Base-by-base conservation (phyloP, 2,113 vertebrate species). In the Mustela lutreola region DNA sequence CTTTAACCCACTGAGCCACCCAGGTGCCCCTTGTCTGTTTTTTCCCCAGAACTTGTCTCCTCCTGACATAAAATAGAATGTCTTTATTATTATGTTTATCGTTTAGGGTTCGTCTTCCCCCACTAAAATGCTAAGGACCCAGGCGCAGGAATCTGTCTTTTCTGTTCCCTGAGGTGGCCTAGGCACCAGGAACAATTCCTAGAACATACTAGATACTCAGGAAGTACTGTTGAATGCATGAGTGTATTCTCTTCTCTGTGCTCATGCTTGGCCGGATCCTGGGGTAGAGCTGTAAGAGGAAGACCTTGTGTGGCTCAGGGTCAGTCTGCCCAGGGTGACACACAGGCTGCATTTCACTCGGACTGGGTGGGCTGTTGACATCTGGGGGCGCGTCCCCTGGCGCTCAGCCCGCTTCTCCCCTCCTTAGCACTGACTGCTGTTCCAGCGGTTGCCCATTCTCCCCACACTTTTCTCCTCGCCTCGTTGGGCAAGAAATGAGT, bases 61-160 rank as follows among this genome's bases (percentile, higher is more conserved):
- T 89, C 82, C 56, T 83, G 88, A 91, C 60, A 93, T 56, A 87
- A 92, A 76, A 56, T 60, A 67, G 11, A 89, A 76, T 62, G 50
- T 78, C 65, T n/a, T 82, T 75, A 71, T 84, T 60, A 75, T 53
- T 71, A n/a, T 36, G 48, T 33, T 71, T 36, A 16, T 26, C 58
- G 14, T 82, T 88, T 48, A 81, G 15, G 60, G n/a, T 56, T 28
- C 33, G 12, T 71, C 67, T 92, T 87, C 53, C 12, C 39, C 6
- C 48, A 76, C 67, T 81, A 90, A 90, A 92, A 75, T 60, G 48
- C 65, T 53, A 94, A 80, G 83, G 56, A 24, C 82, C 26, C 56
- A 89, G 58, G 4, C 42, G 5, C 58, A 50, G 45, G 26, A 10
- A 26, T 62, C 60, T 62, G 15, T 42, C 42, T 95, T 75, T 90